phyloP scores from a whole-genome alignment of 2,888 invertebrate species.

The Tetrapedia diversipes region DNA sequence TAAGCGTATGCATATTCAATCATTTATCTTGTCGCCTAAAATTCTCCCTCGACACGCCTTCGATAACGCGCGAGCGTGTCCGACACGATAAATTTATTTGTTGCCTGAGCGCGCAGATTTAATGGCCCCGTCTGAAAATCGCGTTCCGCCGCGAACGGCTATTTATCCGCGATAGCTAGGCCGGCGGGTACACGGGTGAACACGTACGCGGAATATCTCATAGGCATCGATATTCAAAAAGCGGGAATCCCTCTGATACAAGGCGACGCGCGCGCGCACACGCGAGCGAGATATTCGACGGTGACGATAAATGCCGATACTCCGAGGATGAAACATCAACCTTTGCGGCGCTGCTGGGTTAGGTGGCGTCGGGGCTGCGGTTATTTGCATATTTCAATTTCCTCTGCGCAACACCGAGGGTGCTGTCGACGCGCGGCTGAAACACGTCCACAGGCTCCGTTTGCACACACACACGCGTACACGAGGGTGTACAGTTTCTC shows the following conservation, averaged over 20 bases:
- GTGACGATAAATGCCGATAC: slow-evolving; percentile 68
- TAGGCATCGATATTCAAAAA: slow-evolving; percentile 67
- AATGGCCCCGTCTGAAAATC: slow-evolving; percentile 41
- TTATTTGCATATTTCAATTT: slow-evolving; percentile 80
- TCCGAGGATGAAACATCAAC: slow-evolving; percentile 63
- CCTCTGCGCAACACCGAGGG: slow-evolving; percentile 73
- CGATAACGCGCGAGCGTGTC: slow-evolving; percentile 1
- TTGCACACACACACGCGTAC: slow-evolving; percentile 11
- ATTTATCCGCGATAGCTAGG: slow-evolving; percentile 39
- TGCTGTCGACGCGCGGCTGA: slow-evolving; percentile 63
- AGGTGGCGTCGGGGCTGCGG: slow-evolving; percentile 71
- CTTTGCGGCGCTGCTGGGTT: slow-evolving; percentile 58
- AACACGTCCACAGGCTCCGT: slow-evolving; percentile 41
- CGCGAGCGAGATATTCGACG: slow-evolving; percentile 50
- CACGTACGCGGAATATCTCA: slow-evolving; percentile 47
- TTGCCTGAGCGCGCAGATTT: slow-evolving; percentile 23
- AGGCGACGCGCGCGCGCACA: slow-evolving; percentile 18
- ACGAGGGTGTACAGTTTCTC: slow-evolving; percentile 8
- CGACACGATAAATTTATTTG: slow-evolving; percentile 25
- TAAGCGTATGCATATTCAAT: neutral
- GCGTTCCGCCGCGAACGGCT: slow-evolving; percentile 37
- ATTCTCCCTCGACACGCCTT: neutral
- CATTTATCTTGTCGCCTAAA: slow-evolving; percentile 1
- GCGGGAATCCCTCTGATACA: slow-evolving; percentile 39
- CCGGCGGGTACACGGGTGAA: slow-evolving; percentile 42